A percentile compares a stretch with the other conserved stretches of the same genome.
phyloP scores from a whole-genome alignment of 2,888 invertebrate genomes.

The Tineola bisselliella region DNA sequence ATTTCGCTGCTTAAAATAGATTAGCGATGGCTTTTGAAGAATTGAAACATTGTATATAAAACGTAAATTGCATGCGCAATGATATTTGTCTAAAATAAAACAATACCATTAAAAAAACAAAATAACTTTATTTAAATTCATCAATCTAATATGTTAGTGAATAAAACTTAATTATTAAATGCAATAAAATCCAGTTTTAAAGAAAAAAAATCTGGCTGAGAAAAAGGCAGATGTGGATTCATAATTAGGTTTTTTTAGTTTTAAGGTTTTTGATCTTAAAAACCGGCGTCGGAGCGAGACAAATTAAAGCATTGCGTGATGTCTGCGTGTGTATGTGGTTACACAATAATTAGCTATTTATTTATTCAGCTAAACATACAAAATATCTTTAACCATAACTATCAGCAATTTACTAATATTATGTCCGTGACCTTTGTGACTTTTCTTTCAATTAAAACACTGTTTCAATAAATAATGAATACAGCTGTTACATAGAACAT shows the following conservation, averaged over 20 bases:
- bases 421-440: no score
- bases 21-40: no score
- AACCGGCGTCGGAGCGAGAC: slow-evolving; percentile 1
- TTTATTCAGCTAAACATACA: neutral
- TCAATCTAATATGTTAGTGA: no score
- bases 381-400: neutral
- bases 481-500: no score
- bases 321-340: neutral
- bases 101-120: no score
- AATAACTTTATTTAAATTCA: no score
- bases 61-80: no score
- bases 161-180: neutral
- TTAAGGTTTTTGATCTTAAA: slow-evolving; percentile 5
- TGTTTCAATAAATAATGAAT: no score
- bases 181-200: neutral
- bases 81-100: no score
- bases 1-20: no score
- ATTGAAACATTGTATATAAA: no score
- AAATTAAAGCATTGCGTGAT: neutral
- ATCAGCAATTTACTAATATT: neutral
- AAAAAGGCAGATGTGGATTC: neutral
- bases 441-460: no score
- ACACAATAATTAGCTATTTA: neutral
- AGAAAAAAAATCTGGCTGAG: neutral
- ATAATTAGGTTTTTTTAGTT: neutral